Percentiles rank a stretch among this genome's conserved stretches.
Conservation (phyloP, 2,888 invertebrate genomes). For the Stegana nigrithorax region DNA sequence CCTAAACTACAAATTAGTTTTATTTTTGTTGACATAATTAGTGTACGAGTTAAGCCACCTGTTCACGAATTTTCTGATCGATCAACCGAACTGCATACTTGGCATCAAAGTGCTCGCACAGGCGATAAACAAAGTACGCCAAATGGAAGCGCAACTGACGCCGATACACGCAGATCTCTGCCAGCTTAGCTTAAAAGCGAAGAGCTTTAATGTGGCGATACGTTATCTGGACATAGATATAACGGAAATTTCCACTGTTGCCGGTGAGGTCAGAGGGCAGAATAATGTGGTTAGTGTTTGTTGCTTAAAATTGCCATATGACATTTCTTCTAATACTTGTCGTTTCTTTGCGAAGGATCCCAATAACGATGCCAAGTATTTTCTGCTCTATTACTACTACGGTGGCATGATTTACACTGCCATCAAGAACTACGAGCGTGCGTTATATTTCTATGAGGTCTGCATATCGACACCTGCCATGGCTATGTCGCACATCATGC, state of each 20-base stretch:
- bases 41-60: slow-evolving; percentile 92
- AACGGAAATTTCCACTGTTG: slow-evolving; percentile 83
- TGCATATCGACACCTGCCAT: slow-evolving; percentile 94
- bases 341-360: slow-evolving; percentile 71
- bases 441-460: slow-evolving; percentile 95
- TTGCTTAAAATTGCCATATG: neutral
- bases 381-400: slow-evolving; percentile 95
- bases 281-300: slow-evolving; percentile 37
- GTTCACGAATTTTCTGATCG: slow-evolving; percentile 82
- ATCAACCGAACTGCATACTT: slow-evolving; percentile 79
- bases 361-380: slow-evolving; percentile 76
- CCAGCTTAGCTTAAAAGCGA: slow-evolving; percentile 89
- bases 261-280: slow-evolving; percentile 64
- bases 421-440: slow-evolving; percentile 91
- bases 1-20: neutral
- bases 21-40: slow-evolving; percentile 64
- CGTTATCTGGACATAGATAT: slow-evolving; percentile 91
- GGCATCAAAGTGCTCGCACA: slow-evolving; percentile 85
- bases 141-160: slow-evolving; percentile 89
- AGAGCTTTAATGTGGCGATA: slow-evolving; percentile 91
- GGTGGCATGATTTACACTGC: slow-evolving; percentile 98
- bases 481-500: slow-evolving; percentile 96
- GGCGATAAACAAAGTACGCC: slow-evolving; percentile 89
- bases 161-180: slow-evolving; percentile 95
- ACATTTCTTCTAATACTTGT: neutral